Percentiles rank a stretch among this genome's conserved stretches.
Evolutionary conservation across 2,113 vertebrate species (phyloP).

Genomic region (Seriola dumerili): DNA sequence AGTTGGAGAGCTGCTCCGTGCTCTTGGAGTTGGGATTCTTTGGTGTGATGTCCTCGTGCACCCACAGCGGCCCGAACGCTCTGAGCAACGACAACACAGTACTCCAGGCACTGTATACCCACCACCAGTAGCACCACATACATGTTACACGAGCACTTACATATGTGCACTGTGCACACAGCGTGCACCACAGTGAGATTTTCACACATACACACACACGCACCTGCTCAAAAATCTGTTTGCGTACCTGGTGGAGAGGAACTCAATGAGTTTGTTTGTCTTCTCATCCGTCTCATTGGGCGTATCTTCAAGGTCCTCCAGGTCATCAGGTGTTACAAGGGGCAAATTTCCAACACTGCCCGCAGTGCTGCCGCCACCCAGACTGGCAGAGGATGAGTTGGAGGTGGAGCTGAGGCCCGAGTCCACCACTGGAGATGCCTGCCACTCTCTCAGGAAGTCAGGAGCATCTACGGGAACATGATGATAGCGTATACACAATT

Average conservation of each 20-base stretch:
- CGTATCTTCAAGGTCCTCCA: slow-evolving; percentile 91
- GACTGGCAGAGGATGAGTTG: slow-evolving; percentile 96
- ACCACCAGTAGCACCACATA: slow-evolving; percentile 83
- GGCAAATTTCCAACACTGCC: slow-evolving; percentile 96
- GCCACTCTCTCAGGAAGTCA: slow-evolving; percentile 96
- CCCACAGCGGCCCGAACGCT: slow-evolving; percentile 97
- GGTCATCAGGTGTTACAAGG: slow-evolving; percentile 94
- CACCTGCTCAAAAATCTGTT: too few relatives aligned
- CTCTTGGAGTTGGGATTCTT: slow-evolving; percentile 98
- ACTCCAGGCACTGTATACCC: slow-evolving; percentile 86
- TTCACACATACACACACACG: neutral
- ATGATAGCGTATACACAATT: neutral
- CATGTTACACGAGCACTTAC: slow-evolving; percentile 64
- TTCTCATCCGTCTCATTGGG: slow-evolving; percentile 92
- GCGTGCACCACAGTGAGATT: neutral
- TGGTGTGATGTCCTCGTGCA: slow-evolving; percentile 98
- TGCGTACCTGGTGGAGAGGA: slow-evolving; percentile 94
- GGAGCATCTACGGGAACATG: slow-evolving; percentile 86
- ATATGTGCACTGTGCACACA: slow-evolving; percentile 1
- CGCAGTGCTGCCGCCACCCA: slow-evolving; percentile 84
- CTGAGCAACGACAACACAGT: slow-evolving; percentile 88
- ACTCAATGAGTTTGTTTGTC: slow-evolving; percentile 97
- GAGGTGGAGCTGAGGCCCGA: slow-evolving; percentile 96
- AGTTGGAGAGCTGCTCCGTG: slow-evolving; percentile 95
- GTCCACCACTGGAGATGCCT: slow-evolving; percentile 93